Evolutionary conservation across 2,888 invertebrate species (phyloP).

Genomic region (Operophtera brumata): DNA sequence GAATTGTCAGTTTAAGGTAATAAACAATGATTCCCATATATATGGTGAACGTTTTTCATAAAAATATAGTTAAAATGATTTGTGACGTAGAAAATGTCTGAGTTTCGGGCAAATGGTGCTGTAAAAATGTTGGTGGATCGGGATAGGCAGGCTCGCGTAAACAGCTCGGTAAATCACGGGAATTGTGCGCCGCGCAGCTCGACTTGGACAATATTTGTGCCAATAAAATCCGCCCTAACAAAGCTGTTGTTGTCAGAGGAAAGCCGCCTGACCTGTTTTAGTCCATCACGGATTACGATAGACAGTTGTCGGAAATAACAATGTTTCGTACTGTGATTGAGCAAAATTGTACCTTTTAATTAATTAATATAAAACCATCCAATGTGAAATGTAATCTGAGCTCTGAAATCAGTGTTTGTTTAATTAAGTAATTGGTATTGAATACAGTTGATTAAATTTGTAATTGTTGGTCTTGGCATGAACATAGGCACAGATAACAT

Average conservation of each 20-base stretch:
- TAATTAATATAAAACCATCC: not conserved
- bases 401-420: not conserved
- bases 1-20: conserved; percentile 25
- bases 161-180: conserved; percentile 76
- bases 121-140: conserved; percentile 67
- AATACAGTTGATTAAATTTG: not conserved
- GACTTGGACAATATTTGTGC: conserved; percentile 77
- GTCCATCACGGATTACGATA: conserved; percentile 60
- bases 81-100: conserved; percentile 64
- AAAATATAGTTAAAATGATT: conserved; percentile 63
- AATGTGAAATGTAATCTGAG: not conserved
- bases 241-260: conserved; percentile 76
- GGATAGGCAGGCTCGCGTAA: conserved; percentile 69
- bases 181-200: conserved; percentile 67
- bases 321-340: conserved; percentile 9
- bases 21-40: conserved; percentile 19
- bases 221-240: conserved; percentile 76
- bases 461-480: conserved; percentile 1
- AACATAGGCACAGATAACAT: no score
- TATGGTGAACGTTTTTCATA: conserved; percentile 52
- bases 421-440: not conserved
- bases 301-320: conserved; percentile 31
- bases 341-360: not conserved
- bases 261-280: conserved; percentile 72
- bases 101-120: conserved; percentile 61